Evolutionary conservation across 2,888 invertebrate genomes (phyloP), one percentile per base, ranked within the genome.

Genomic region (Tetragonisca angustula): DNA sequence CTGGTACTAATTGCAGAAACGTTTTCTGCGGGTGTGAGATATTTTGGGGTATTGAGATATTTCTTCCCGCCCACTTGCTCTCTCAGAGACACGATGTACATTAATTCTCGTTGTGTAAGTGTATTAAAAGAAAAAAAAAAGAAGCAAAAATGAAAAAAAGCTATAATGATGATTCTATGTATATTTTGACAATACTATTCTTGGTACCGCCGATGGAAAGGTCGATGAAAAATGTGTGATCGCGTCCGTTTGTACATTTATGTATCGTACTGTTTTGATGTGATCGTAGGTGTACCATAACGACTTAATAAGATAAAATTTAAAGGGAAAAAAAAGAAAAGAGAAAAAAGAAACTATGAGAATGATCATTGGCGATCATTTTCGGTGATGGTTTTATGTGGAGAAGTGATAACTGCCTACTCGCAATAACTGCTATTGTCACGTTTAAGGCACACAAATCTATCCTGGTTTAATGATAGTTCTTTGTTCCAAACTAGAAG

Each of bases 161-260:
- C 65, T 75, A 77, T 87, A 76, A 85, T 82, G 73, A 89, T 79
- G 84, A 90, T 89, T 93, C 88, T 88, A 90, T 93, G 92, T 93
- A 94, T 93, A 93, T 93, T 93, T 93, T 93, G 92, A 94, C 92
- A 93, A 92, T 92, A 93, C 90, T 91, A 90, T 92, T 90, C 89
- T 92, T 90, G 91, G 90, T 89, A 91, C 81, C 78, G 85, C 79
- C 77, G 76, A 88, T 81, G 73, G 73, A 82, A 84, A 81, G 67
- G 87, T 85, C 87, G 85, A 86, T 79, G 81, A 88, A 85, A 83
- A 79, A 72, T 86, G 86, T 88, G 82, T 84, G 84, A 89, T 91
- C 87, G 82, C 87, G 89, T 90, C 88, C 86, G 85, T 91, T 91
- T 92, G 91, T 92, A 92, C 87, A 91, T 91, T 88, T 62, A 81